These are phyloP conservation scores for Calypte anna DNA, from an alignment of 2,113 vertebrate genomes.

Conservation along the genomic window DNA sequence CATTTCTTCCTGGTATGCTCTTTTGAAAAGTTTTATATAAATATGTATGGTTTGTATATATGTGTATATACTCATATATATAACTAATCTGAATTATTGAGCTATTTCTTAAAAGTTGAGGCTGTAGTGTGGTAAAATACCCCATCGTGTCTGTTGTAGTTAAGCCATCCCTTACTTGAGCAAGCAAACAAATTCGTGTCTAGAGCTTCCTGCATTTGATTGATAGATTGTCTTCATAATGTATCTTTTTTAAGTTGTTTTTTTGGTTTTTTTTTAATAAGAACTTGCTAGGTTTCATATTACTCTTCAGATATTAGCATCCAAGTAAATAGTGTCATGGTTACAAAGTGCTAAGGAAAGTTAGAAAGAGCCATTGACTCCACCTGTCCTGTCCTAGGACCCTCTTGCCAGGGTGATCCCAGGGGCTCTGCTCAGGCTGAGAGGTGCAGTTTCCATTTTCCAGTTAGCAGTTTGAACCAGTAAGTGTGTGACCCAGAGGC, in stretches of 20 bases:
- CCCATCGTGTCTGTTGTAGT: neutral
- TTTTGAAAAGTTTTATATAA: neutral
- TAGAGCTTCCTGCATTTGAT: neutral
- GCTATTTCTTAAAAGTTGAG: neutral
- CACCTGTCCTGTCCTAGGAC: fast-evolving
- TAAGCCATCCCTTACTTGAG: neutral
- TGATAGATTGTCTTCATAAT: neutral
- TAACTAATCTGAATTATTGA: neutral
- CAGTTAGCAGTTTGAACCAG: neutral
- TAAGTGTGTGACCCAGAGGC: too few species aligned
- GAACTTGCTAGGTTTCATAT: neutral
- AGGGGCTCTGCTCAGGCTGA: neutral
- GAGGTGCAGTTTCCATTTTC: neutral
- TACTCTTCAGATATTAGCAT: neutral
- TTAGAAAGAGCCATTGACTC: neutral
- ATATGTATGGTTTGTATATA: neutral
- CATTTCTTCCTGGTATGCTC: neutral
- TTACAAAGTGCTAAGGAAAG: neutral
- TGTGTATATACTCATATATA: neutral
- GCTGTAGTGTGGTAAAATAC: neutral
- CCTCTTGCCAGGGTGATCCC: too few species aligned
- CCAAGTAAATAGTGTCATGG: neutral
- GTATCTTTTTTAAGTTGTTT: neutral
- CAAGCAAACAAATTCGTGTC: neutral
- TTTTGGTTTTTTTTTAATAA: neutral